Percentiles rank a stretch among this genome's conserved stretches.
Conservation (phyloP, 2,888 invertebrate genomes). For the Saturnia pavonia region DNA sequence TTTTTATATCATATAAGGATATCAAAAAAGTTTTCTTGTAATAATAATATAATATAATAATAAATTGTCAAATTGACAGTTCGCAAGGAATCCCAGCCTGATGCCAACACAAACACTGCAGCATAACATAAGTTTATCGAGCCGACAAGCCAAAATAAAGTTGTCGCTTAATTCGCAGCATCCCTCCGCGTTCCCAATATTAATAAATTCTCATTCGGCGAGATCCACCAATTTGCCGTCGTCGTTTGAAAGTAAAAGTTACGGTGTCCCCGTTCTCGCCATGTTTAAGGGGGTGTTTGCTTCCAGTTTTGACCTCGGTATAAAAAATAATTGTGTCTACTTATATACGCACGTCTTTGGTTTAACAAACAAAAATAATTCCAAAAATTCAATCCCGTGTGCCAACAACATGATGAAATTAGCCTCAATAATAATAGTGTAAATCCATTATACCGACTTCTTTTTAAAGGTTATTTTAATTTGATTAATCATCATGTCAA, state of each 20-base stretch:
- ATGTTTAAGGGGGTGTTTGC: conserved; percentile 62
- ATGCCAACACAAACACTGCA: background rate
- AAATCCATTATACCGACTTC: too few relatives aligned
- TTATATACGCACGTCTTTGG: background rate
- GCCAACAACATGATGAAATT: too few relatives aligned
- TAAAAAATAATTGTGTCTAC: background rate
- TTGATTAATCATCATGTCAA: too few relatives aligned
- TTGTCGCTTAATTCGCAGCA: conserved; percentile 17
- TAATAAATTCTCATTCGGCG: conserved; percentile 79
- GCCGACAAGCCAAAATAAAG: conserved; percentile 8
- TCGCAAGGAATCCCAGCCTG: background rate
- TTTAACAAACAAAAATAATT: too few relatives aligned
- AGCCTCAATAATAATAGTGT: too few relatives aligned
- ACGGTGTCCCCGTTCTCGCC: conserved; percentile 64
- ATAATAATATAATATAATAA: background rate
- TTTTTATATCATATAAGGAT: background rate
- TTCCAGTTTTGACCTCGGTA: conserved; percentile 23
- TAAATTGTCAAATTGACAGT: conserved; percentile 1
- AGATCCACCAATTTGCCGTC: conserved; percentile 77
- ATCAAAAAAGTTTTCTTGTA: background rate
- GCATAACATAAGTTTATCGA: conserved; percentile 16
- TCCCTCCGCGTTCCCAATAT: conserved; percentile 64
- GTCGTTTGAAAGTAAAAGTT: conserved; percentile 68
- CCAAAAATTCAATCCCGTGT: too few relatives aligned
- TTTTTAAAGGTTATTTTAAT: too few relatives aligned